Percentiles rank a stretch among this genome's conserved stretches.
These are phyloP conservation scores for Sylvia borin DNA, from an alignment of 2,797 vertebrate genomes.

Conservation along the genomic window DNA sequence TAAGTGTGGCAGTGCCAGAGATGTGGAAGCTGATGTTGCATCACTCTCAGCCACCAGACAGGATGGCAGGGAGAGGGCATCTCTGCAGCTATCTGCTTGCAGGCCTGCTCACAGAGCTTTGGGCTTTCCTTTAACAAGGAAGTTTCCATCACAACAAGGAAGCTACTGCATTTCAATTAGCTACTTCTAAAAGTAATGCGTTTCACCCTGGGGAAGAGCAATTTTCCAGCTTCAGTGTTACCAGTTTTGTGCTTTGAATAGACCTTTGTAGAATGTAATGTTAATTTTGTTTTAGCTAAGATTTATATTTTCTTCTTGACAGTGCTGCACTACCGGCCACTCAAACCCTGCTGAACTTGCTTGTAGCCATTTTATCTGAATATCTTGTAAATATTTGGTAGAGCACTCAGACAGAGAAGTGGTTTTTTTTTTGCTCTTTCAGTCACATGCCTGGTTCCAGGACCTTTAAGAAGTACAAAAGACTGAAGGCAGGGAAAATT, in stretches of 20 bases:
- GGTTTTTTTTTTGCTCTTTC: constrained; percentile 10
- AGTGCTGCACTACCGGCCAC: background rate
- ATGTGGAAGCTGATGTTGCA: background rate
- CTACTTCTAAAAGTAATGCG: background rate
- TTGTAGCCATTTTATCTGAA: constrained; percentile 51
- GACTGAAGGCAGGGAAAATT: constrained; percentile 78
- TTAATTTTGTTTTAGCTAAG: background rate
- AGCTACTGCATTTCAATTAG: constrained; percentile 62
- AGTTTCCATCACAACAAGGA: constrained; percentile 63
- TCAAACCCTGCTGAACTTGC: constrained; percentile 50
- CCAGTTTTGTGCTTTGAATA: constrained; percentile 6
- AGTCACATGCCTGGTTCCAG: constrained; percentile 66
- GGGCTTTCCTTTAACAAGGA: background rate
- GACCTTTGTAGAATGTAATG: background rate
- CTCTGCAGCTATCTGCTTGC: background rate
- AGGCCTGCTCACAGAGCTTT: background rate
- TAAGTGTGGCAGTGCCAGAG: background rate
- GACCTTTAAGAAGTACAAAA: constrained; percentile 76
- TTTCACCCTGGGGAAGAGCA: background rate
- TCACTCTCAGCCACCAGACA: background rate
- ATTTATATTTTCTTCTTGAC: constrained; percentile 4
- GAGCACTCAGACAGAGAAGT: constrained; percentile 32
- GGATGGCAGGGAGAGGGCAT: background rate
- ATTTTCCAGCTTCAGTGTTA: background rate
- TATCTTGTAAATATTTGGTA: constrained; percentile 65